These are phyloP conservation scores for Leptopilina myrica DNA, from an alignment of 2,888 invertebrate genomes.

Conservation along the genomic window DNA sequence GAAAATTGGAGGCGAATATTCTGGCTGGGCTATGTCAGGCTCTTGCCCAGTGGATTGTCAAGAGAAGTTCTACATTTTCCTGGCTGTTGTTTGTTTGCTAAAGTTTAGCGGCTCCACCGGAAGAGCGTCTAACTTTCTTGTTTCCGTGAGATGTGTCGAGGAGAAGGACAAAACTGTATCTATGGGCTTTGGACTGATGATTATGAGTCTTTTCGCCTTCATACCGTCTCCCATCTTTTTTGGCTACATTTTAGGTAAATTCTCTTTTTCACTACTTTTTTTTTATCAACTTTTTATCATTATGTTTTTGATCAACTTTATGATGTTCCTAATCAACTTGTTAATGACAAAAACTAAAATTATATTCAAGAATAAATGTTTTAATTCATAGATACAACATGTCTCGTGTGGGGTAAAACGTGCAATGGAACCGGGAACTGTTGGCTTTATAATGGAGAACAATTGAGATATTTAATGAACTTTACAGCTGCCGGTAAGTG, in stretches of 20 bases:
- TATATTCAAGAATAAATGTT: background rate
- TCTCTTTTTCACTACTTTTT: background rate
- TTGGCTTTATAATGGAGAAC: constrained; percentile 85
- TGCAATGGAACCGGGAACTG: constrained; percentile 85
- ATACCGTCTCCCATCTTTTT: constrained; percentile 88
- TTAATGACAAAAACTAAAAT: constrained; percentile 1
- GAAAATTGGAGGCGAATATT: constrained; percentile 48
- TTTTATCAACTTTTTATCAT: too few species aligned
- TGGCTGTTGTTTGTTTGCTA: constrained; percentile 79
- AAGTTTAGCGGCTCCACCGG: constrained; percentile 82
- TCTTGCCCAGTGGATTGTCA: constrained; percentile 80
- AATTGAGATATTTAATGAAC: constrained; percentile 82
- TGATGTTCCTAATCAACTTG: too few species aligned
- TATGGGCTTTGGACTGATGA: constrained; percentile 84
- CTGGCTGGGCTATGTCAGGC: constrained; percentile 77
- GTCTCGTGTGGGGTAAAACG: constrained; percentile 86
- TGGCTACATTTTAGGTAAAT: constrained; percentile 83
- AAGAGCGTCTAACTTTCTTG: constrained; percentile 81
- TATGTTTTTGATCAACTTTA: too few species aligned
- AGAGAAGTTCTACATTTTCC: constrained; percentile 78
- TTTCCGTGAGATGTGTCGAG: constrained; percentile 83
- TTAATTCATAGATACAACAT: constrained; percentile 79
- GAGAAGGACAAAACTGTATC: constrained; percentile 86
- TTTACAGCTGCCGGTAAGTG: constrained; percentile 81
- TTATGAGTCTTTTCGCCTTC: constrained; percentile 84